Base-by-base conservation (phyloP, 1,140 invertebrate genomes). In the Drosophila quadrilineata region DNA sequence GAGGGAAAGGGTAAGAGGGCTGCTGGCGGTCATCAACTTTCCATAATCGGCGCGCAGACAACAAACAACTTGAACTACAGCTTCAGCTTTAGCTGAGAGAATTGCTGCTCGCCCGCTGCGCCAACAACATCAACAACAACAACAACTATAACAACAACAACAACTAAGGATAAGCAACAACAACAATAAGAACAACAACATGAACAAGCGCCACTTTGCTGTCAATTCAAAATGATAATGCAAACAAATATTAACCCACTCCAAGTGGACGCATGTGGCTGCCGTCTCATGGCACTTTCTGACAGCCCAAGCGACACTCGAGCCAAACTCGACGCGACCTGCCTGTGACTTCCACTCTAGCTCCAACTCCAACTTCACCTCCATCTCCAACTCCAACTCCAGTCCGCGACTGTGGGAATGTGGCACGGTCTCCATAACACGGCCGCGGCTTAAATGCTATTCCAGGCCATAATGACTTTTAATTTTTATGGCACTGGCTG, bases 221-320 rank as follows among this genome's bases (percentile, higher is more conserved):
- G 86, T 88, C 86, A 88, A 88, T 82, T 88, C 74, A 82, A 88
- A 88, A 88, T 88, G 82, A 87, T 87, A 87, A 88, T 88, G 82
- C 86, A 88, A 88, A 88, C 86, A 88, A 88, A 88, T 88, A 88
- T 88, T 88, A 88, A 88, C 86, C 86, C 86, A 84, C 86, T 88
- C 86, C 69, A 88, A 88, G 86, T 84, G 74, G 71, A 85, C 80
- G 74, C 77, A 75, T 75, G 76, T 80, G 75, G 75, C 71, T 84
- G 77, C 76, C 76, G 79, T 84, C 76, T 82, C 76, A 82, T 82
- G 76, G 77, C 76, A 84, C 79, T 85, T 84, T 85, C 79, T 85
- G 79, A 85, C 79, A 85, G 79, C 66, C 72, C 68, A 84, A n/a
- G 77, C 76, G 76, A 82, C 76, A 84, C 77, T 82, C 77, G 74